These are phyloP conservation scores for Pseudorasbora parva DNA, from an alignment of 2,113 vertebrate genomes.

Conservation along the genomic window DNA sequence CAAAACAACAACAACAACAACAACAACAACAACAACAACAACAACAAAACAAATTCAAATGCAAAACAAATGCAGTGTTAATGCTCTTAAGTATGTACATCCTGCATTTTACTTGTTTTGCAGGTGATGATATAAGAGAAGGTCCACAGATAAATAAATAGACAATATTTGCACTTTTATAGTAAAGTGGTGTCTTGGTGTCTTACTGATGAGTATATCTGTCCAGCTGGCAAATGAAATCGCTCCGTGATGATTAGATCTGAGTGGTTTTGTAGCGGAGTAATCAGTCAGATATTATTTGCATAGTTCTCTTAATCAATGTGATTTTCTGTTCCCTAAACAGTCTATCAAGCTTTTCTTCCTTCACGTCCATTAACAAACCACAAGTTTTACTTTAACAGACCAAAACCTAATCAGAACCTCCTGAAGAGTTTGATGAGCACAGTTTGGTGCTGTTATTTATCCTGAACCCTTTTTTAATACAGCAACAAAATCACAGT, in stretches of 20 bases:
- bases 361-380: not conserved
- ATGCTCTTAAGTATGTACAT: not conserved
- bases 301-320: not conserved
- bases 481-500: conserved; percentile 10
- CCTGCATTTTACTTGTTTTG: not conserved
- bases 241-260: not conserved
- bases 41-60: too few relatives aligned
- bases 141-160: not conserved
- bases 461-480: not conserved
- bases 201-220: not conserved
- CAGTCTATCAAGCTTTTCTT: not conserved
- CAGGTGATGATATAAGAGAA: not conserved
- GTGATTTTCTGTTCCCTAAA: not conserved
- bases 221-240: conserved; percentile 22
- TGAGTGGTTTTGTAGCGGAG: conserved; percentile 13
- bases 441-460: conserved; percentile 14
- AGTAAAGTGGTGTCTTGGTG: not conserved
- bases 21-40: too few relatives aligned
- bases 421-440: conserved; percentile 29
- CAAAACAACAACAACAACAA: too few relatives aligned
- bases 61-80: not conserved
- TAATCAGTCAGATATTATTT: conserved; percentile 12
- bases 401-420: conserved; percentile 17
- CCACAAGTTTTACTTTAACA: not conserved
- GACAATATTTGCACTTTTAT: conserved; percentile 8